Evolutionary conservation across 2,797 vertebrate genomes (phyloP), one percentile per base, ranked within the genome.

Genomic region (Xenops minutus): DNA sequence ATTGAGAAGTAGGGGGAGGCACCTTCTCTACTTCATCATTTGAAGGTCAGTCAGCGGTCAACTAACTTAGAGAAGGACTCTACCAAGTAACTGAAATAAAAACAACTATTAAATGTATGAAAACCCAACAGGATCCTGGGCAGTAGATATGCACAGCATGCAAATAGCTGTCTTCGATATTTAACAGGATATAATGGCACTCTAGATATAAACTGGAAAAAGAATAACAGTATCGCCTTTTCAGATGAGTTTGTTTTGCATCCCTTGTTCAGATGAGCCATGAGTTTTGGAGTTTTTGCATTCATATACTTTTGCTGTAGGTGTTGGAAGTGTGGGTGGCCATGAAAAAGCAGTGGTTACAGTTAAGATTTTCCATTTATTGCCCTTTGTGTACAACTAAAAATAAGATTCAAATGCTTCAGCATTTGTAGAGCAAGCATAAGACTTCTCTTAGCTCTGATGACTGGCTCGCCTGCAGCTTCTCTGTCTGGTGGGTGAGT

Each of bases 361-460:
- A 98, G 98, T 98, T 98, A 98, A 99, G 97, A 99, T 98, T 99
- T 99, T 99, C 99, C 99, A 98, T 98, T 98, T 98, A 98, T 97
- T 98, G 98, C 97, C 97, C 98, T 98, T 98, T 98, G 97, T 98
- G 91, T 97, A 78, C 96, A 96, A 97, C 97, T 98, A 96, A 98
- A 98, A 98, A 98, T 97, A 98, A 98, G 96, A 93, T 91, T 98
- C 94, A 97, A 97, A 96, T 97, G 95, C 97, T 97, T 98, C 94
- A 97, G 95, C 97, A 96, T 96, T 95, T 97, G 94, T 98, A 95
- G 93, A 88, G 92, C 91, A 96, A 97, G 96, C 97, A 96, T 77
- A 97, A 96, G 96, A 94, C 86, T 97, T 97, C 96, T 96, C 97
- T 94, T 96, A 97, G 94, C 92, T 96, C 97, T 98, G 96, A 97